Percentiles rank a stretch among this genome's conserved stretches.
Conservation (phyloP, 2,888 invertebrate genomes). For the Halocaridina rubra region DNA sequence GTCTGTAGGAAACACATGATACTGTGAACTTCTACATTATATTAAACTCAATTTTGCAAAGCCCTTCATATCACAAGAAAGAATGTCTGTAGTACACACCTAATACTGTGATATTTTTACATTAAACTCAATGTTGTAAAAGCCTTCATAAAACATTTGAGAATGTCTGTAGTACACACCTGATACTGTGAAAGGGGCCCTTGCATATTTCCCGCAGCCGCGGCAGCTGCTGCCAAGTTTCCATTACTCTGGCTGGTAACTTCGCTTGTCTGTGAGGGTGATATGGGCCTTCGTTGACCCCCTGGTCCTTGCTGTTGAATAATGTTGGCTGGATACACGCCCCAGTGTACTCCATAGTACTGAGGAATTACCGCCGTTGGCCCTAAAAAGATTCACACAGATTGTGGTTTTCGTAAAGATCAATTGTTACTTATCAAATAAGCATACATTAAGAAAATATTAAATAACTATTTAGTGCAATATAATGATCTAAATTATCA, state of each 20-base stretch:
- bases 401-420: no score
- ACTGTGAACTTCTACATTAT: no score
- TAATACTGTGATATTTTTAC: not conserved
- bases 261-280: constrained; percentile 67
- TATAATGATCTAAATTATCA: no score
- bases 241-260: constrained; percentile 62
- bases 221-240: constrained; percentile 56
- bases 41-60: no score
- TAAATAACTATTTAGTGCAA: no score
- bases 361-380: constrained; percentile 79
- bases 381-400: no score
- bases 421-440: no score
- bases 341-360: constrained; percentile 95
- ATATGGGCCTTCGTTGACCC: constrained; percentile 70
- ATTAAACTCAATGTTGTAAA: not conserved
- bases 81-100: not conserved
- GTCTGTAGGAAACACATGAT: no score
- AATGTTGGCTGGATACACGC: constrained; percentile 86
- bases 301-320: constrained; percentile 73
- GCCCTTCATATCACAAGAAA: not conserved
- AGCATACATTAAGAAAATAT: no score
- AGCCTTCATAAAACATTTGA: no score
- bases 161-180: constrained; percentile 28
- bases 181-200: constrained; percentile 61
- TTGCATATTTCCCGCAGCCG: constrained; percentile 59